Evolutionary conservation across 2,888 invertebrate species (phyloP).

Genomic region (Eupithecia subfuscata): DNA sequence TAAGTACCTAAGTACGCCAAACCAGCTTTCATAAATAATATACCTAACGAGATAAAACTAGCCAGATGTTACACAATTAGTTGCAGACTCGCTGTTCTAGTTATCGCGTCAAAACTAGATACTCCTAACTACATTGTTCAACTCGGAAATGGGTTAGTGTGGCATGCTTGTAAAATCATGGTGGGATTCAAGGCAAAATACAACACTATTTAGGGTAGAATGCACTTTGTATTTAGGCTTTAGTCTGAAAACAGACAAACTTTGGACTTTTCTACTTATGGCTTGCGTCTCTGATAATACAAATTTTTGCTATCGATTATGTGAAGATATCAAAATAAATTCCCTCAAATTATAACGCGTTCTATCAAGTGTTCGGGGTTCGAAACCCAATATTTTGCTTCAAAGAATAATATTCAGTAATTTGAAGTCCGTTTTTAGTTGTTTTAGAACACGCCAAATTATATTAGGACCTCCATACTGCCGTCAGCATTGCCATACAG

Average conservation of each 20-base stretch:
- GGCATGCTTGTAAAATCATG: conserved; percentile 42
- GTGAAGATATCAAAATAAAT: too few relatives aligned
- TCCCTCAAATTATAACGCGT: too few relatives aligned
- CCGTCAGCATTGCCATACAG: too few relatives aligned
- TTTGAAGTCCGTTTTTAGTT: too few relatives aligned
- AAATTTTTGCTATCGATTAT: too few relatives aligned
- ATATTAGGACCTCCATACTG: too few relatives aligned
- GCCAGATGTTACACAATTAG: conserved; percentile 20
- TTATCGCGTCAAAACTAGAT: conserved; percentile 49
- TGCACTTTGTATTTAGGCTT: neutral
- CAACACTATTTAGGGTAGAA: neutral
- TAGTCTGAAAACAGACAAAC: neutral
- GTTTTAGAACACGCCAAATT: too few relatives aligned
- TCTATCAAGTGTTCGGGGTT: too few relatives aligned
- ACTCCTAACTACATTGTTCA: conserved; percentile 43
- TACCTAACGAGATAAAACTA: conserved; percentile 9
- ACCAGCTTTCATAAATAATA: neutral
- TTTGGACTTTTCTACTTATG: neutral
- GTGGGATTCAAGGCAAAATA: conserved; percentile 12
- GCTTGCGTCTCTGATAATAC: too few relatives aligned
- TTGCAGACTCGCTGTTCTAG: conserved; percentile 32
- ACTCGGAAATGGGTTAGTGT: conserved; percentile 49
- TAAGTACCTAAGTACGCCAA: neutral
- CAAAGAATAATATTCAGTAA: too few relatives aligned
- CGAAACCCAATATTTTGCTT: too few relatives aligned